Evolutionary conservation across 2,113 vertebrate species (phyloP), one percentile per base, ranked within the genome.

Genomic region (Anseranas semipalmata): DNA sequence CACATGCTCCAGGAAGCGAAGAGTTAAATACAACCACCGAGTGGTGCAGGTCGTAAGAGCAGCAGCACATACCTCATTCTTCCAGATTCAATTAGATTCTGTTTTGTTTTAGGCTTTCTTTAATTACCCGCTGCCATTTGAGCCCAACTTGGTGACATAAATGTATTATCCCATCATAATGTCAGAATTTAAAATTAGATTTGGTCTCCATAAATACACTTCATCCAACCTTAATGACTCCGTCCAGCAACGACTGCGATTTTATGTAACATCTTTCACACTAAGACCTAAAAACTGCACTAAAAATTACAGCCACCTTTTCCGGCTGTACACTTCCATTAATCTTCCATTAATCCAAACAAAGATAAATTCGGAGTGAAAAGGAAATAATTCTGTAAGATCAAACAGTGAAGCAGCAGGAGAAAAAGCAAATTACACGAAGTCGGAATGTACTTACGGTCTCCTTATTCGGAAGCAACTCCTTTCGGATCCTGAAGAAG

Each of bases 401-500:
- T 85, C 85, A 48, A 95, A 89, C 33, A 50, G 28, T 8, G 90
- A 95, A 93, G 84, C 94, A 81, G 93, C 86, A 63, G 82, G 24
- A 60, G 55, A 14, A 48, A 96, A 93, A 32, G 67, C 96, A 68
- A 97, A 97, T 98, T 97, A 97, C 95, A 95, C 96, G 87, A 98
- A 97, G 97, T 96, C 84, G 52, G 19, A 79, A 50, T 94, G 95
- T 87, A 96, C 97, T 97, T 15, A 96, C 96, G 2, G 97, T 97
- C 92, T 97, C 97, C 95, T 97, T 97, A 91, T 93, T 97, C 73
- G 96, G 96, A 62, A 96, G 96, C 79, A 98, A 94, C 95, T 97
- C 99, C 98, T 99, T 99, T 94, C 99, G 98, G 98, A 99, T 99
- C 98, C 99, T 98, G 98, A 99, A 99, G 99, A 99, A 99, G 99